A percentile compares a stretch with the other conserved stretches of the same genome.
Conservation (phyloP, 2,113 vertebrate genomes). For the Epinephelus moara region DNA sequence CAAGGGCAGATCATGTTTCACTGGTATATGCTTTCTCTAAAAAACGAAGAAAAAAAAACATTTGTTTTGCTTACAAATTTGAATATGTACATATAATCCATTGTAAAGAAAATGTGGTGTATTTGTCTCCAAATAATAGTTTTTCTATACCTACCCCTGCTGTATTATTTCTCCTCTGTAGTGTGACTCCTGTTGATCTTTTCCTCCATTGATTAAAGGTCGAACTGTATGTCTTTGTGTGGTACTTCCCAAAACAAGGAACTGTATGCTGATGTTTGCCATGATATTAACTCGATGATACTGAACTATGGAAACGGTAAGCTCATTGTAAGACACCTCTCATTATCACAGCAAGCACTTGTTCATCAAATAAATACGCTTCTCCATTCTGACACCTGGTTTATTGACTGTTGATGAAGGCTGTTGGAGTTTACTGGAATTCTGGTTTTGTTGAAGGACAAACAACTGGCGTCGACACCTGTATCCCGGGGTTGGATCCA, state of each 20-base stretch:
- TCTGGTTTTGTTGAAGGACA: too few relatives aligned
- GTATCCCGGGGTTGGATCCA: too few relatives aligned
- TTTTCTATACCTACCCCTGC: slow-evolving; percentile 91
- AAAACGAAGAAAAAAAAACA: slow-evolving; percentile 13
- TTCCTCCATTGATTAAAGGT: slow-evolving; percentile 87
- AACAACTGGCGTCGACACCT: not conserved
- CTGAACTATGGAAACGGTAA: slow-evolving; percentile 43
- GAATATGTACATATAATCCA: slow-evolving; percentile 95
- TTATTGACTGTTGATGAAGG: slow-evolving; percentile 22
- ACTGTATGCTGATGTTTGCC: slow-evolving; percentile 65
- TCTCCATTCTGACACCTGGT: slow-evolving; percentile 65
- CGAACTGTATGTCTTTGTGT: slow-evolving; percentile 86
- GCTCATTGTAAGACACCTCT: slow-evolving; percentile 64
- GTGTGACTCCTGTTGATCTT: slow-evolving; percentile 83
- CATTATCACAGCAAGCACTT: slow-evolving; percentile 66
- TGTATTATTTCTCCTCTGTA: slow-evolving; percentile 90
- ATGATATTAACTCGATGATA: slow-evolving; percentile 27
- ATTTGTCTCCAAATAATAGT: slow-evolving; percentile 83
- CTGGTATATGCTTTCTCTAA: slow-evolving; percentile 91
- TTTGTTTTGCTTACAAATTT: slow-evolving; percentile 85
- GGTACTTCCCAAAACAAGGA: slow-evolving; percentile 84
- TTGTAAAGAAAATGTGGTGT: slow-evolving; percentile 88
- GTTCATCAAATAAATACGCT: slow-evolving; percentile 78
- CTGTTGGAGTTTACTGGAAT: not conserved
- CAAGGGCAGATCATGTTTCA: slow-evolving; percentile 90